A percentile compares a stretch with the other conserved stretches of the same genome.
Evolutionary conservation across 2,888 invertebrate species (phyloP).

Genomic region (Amiota mariae): DNA sequence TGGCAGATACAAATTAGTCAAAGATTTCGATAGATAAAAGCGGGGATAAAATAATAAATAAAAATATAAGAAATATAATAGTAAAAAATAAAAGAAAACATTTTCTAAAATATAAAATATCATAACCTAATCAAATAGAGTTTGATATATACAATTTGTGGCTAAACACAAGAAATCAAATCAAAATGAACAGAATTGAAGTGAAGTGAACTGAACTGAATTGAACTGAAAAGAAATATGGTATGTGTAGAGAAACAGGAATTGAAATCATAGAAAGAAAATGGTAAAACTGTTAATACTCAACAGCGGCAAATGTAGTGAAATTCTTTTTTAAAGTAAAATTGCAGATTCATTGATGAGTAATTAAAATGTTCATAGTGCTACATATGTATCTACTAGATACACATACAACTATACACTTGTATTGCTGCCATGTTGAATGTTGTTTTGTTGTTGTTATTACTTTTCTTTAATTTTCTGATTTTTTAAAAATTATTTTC

Average conservation of each 20-base stretch:
- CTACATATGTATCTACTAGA: not conserved
- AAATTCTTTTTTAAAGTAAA: slow-evolving; percentile 32
- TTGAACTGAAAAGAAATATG: slow-evolving; percentile 25
- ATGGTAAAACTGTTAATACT: too few species aligned
- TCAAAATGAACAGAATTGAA: slow-evolving; percentile 37
- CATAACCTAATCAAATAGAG: not conserved
- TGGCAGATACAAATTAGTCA: slow-evolving; percentile 24
- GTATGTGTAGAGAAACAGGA: too few species aligned
- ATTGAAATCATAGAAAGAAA: too few species aligned
- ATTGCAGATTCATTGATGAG: slow-evolving; percentile 69
- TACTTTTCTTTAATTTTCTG: not conserved
- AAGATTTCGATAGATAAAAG: slow-evolving; percentile 5
- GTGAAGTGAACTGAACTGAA: not conserved
- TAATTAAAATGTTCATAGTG: slow-evolving; percentile 69
- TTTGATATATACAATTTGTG: too few species aligned
- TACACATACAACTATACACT: not conserved
- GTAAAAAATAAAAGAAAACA: not conserved
- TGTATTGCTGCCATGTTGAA: slow-evolving; percentile 13
- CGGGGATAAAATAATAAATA: too few species aligned
- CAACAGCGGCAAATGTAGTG: slow-evolving; percentile 30
- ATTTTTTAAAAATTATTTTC: too few species aligned
- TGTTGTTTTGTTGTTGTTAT: slow-evolving; percentile 2
- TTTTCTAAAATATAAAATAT: slow-evolving; percentile 17
- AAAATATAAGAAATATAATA: not conserved
- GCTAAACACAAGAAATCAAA: not conserved